Conservation (phyloP, 2,113 vertebrate genomes). For the Upupa epops region DNA sequence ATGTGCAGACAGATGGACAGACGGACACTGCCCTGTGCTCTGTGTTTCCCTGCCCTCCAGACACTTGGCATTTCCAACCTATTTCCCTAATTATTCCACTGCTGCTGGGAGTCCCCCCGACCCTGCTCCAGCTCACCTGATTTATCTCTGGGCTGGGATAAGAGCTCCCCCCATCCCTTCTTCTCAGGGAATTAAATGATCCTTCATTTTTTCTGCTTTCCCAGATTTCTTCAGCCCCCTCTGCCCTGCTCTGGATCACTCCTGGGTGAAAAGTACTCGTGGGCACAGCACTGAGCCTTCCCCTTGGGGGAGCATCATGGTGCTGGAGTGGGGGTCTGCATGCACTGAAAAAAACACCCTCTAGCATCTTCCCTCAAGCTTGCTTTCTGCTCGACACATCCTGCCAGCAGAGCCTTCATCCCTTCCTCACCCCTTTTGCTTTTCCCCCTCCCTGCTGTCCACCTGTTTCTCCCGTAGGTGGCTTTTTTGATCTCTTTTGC, state of each 20-base stretch:
- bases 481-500: not conserved
- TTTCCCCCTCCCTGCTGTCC: not conserved
- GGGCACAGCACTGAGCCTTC: not conserved
- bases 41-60: not conserved
- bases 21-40: not conserved
- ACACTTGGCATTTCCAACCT: slow-evolving; percentile 66
- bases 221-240: slow-evolving; percentile 74
- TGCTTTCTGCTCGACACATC: not conserved
- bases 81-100: slow-evolving; percentile 73
- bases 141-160: slow-evolving; percentile 76
- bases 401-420: not conserved
- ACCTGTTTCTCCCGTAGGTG: not conserved
- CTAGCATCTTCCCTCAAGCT: slow-evolving; percentile 21
- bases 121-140: slow-evolving; percentile 59
- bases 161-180: slow-evolving; percentile 61
- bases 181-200: slow-evolving; percentile 78
- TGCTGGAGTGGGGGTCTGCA: not conserved
- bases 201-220: slow-evolving; percentile 80
- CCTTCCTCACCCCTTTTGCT: not conserved
- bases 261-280: slow-evolving; percentile 1
- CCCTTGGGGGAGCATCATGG: not conserved
- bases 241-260: slow-evolving; percentile 70
- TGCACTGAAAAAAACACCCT: not conserved
- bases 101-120: slow-evolving; percentile 42
- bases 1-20: not conserved